phyloP scores from a whole-genome alignment of 1,140 invertebrate genomes.

The Meloidogyne hapla region DNA sequence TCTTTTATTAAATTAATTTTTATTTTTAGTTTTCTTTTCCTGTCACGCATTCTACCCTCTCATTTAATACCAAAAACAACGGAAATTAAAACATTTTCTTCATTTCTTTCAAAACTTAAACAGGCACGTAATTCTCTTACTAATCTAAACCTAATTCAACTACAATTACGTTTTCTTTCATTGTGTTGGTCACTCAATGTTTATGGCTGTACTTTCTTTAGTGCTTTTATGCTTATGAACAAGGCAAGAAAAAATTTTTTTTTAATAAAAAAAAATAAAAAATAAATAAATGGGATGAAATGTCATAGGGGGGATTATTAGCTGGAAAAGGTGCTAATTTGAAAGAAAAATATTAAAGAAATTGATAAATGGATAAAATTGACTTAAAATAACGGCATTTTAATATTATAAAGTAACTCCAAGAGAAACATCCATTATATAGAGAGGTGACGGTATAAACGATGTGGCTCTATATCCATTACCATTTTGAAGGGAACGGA shows the following conservation, averaged over 20 bases:
- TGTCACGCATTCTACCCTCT: constrained; percentile 35
- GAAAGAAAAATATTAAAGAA: neutral
- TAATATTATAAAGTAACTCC: no score
- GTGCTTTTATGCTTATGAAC: constrained; percentile 46
- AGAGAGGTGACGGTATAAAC: no score
- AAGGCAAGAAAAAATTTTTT: constrained; percentile 43
- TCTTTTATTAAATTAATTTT: neutral
- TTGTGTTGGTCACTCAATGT: constrained; percentile 46
- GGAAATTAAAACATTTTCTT: neutral
- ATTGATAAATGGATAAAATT: neutral
- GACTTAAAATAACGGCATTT: neutral
- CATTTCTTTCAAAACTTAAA: constrained; percentile 35
- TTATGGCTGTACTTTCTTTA: constrained; percentile 48
- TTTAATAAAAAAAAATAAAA: neutral
- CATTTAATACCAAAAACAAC: constrained; percentile 38
- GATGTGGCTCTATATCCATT: no score
- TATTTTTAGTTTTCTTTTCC: constrained; percentile 33
- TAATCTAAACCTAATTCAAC: constrained; percentile 34
- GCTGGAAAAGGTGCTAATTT: neutral
- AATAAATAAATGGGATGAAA: no score
- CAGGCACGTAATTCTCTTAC: constrained; percentile 32
- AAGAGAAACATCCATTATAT: no score
- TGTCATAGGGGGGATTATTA: no score
- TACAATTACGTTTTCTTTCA: constrained; percentile 44
- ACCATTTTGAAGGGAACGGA: no score